These are phyloP conservation scores for Tetragonisca angustula DNA, from an alignment of 2,888 invertebrate species.

Conservation along the genomic window DNA sequence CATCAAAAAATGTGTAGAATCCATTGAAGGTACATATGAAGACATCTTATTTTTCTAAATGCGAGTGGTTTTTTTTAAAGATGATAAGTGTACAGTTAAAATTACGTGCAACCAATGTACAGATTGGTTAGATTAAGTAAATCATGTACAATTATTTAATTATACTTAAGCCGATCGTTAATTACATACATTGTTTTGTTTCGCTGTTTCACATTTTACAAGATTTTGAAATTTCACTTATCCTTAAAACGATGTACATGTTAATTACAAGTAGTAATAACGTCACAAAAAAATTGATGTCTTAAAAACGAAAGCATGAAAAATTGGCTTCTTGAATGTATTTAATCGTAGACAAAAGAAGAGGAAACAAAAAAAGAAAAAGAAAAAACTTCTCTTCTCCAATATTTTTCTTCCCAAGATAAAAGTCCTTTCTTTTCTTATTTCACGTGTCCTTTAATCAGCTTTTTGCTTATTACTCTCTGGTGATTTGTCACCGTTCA, in stretches of 20 bases:
- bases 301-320: conserved; percentile 57
- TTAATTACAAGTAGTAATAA: conserved; percentile 39
- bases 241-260: conserved; percentile 40
- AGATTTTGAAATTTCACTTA: conserved; percentile 12
- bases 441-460: conserved; percentile 72
- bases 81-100: conserved; percentile 54
- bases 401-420: background rate
- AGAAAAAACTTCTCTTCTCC: conserved; percentile 6
- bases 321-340: conserved; percentile 75
- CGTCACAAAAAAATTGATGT: conserved; percentile 51
- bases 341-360: conserved; percentile 65
- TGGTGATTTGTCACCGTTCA: conserved; percentile 83
- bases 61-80: conserved; percentile 43
- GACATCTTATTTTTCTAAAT: conserved; percentile 68
- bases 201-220: background rate
- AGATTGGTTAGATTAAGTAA: conserved; percentile 67
- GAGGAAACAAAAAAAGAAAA: conserved; percentile 53
- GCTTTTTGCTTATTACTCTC: conserved; percentile 79
- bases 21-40: conserved; percentile 74
- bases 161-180: conserved; percentile 35
- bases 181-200: conserved; percentile 18
- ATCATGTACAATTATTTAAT: conserved; percentile 44
- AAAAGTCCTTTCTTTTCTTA: background rate
- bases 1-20: conserved; percentile 74
- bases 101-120: conserved; percentile 61